These are phyloP conservation scores for Ptilonorhynchus violaceus DNA, from an alignment of 2,113 vertebrate genomes.

Conservation along the genomic window DNA sequence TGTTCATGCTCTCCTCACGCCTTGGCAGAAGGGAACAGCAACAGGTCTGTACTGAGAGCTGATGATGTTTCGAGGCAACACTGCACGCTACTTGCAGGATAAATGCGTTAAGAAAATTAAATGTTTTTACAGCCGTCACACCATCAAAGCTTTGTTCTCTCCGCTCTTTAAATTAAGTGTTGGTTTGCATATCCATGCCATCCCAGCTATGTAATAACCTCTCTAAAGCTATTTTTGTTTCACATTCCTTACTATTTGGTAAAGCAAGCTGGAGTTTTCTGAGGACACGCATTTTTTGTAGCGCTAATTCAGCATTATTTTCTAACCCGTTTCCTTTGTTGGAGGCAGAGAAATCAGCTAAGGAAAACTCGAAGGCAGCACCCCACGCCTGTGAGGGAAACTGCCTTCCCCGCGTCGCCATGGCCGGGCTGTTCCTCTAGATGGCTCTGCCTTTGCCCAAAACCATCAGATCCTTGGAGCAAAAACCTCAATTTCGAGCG, in stretches of 20 bases:
- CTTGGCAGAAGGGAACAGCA: conserved; percentile 1
- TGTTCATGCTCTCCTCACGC: neutral
- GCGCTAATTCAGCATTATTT: conserved; percentile 32
- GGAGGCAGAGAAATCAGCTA: neutral
- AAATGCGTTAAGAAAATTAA: conserved; percentile 10
- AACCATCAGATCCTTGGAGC: neutral
- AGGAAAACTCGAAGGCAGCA: neutral
- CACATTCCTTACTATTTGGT: neutral
- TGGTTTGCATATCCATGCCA: conserved; percentile 15
- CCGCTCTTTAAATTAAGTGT: neutral
- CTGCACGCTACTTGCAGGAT: neutral
- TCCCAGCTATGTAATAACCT: neutral
- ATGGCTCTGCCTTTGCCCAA: conserved; percentile 68
- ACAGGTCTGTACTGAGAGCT: neutral
- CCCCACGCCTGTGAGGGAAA: neutral
- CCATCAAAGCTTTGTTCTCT: conserved; percentile 27
- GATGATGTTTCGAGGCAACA: neutral
- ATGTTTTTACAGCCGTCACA: neutral
- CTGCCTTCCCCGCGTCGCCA: neutral
- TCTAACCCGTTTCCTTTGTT: neutral
- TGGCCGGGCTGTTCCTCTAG: conserved; percentile 55
- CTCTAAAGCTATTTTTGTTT: conserved; percentile 31
- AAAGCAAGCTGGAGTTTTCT: conserved; percentile 21
- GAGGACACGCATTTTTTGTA: neutral
- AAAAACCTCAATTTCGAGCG: neutral